phyloP scores from a whole-genome alignment of 2,797 vertebrate species.

The Chrosomus eos region DNA sequence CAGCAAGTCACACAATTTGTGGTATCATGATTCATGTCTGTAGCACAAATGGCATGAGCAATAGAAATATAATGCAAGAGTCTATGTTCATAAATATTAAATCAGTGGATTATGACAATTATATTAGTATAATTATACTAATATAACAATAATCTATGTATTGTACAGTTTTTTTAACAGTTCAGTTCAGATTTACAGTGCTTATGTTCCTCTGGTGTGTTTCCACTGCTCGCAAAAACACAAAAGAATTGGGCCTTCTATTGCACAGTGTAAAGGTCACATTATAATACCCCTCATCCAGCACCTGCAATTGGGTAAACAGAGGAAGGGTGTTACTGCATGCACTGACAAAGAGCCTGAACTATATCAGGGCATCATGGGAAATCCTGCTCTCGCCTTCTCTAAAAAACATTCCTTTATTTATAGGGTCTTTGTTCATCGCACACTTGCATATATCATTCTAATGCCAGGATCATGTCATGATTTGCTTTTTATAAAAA shows the following conservation, averaged over 20 bases:
- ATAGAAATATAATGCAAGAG: background rate
- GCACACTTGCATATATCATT: slow-evolving; percentile 29
- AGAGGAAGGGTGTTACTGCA: slow-evolving; percentile 63
- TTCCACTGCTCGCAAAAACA: background rate
- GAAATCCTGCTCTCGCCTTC: slow-evolving; percentile 55
- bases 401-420: slow-evolving; percentile 49
- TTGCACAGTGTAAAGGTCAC: slow-evolving; percentile 53
- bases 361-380: slow-evolving; percentile 53
- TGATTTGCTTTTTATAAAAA: slow-evolving; percentile 14
- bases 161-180: too few relatives aligned
- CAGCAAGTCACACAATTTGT: background rate
- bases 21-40: background rate
- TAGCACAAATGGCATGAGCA: background rate
- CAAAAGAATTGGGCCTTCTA: slow-evolving; percentile 51
- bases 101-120: background rate
- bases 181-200: background rate
- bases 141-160: background rate
- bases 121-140: background rate
- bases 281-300: slow-evolving; percentile 35
- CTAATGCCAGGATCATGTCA: slow-evolving; percentile 12
- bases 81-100: background rate
- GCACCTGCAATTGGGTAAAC: slow-evolving; percentile 65
- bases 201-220: background rate
- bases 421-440: slow-evolving; percentile 41
- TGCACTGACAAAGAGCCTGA: slow-evolving; percentile 50